Conservation (phyloP, 2,113 vertebrate genomes). For the Anthoscopus minutus region DNA sequence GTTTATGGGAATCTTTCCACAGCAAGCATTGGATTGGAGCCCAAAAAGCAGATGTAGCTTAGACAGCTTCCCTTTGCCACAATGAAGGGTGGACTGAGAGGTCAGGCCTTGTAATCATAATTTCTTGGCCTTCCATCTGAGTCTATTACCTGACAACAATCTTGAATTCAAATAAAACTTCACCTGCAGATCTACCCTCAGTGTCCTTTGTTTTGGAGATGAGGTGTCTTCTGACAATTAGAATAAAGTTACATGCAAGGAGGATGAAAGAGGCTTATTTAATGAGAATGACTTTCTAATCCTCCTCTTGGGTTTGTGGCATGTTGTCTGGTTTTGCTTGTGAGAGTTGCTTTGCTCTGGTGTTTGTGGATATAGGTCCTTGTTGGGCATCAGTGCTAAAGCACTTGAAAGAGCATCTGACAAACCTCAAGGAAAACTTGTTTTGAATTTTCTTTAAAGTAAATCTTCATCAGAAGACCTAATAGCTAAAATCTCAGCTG, state of each 20-base stretch:
- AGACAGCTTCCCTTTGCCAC: background rate
- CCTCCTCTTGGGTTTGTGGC: background rate
- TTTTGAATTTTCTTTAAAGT: background rate
- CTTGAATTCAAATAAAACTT: background rate
- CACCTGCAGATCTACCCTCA: background rate
- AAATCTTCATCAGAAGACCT: background rate
- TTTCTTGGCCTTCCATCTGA: background rate
- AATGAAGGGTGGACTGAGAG: background rate
- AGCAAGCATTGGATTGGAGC: background rate
- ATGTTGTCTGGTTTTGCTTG: background rate
- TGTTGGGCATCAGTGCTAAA: background rate
- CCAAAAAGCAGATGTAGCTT: slow-evolving; percentile 7
- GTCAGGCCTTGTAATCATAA: background rate
- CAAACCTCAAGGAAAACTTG: background rate
- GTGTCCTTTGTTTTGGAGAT: background rate
- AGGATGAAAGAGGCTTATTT: background rate
- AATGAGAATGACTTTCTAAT: background rate
- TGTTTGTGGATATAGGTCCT: background rate
- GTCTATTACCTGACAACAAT: background rate
- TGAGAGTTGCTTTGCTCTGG: background rate
- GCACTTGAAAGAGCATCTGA: background rate
- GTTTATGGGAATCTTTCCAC: background rate
- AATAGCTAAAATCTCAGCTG: background rate
- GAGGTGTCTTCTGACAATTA: background rate
- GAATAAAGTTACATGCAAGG: background rate